phyloP scores from a whole-genome alignment of 92 coral and sea anemone species.

The Virgularia gustaviana region DNA sequence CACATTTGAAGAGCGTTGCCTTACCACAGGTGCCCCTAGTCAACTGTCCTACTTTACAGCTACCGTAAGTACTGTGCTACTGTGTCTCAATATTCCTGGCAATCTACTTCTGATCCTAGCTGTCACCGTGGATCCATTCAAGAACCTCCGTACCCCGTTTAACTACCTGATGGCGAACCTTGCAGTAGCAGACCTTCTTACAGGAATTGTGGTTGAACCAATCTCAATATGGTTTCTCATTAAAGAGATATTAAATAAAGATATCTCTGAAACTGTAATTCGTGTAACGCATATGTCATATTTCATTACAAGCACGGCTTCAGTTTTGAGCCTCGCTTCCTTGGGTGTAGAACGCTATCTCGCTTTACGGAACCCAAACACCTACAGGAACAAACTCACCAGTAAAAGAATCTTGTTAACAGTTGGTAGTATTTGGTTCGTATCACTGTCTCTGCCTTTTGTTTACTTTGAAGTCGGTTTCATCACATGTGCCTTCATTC shows the following conservation, averaged over 20 bases:
- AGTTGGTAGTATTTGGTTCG: conserved; percentile 70
- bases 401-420: conserved; percentile 65
- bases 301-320: conserved; percentile 70
- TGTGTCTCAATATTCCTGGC: conserved; percentile 65
- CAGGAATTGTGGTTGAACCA: conserved; percentile 72
- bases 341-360: conserved; percentile 76
- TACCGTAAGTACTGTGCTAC: conserved; percentile 50
- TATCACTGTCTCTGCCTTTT: conserved; percentile 68
- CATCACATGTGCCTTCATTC: conserved; percentile 64
- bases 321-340: conserved; percentile 81
- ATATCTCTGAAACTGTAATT: conserved; percentile 26
- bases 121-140: conserved; percentile 70
- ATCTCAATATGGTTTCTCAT: conserved; percentile 62
- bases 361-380: conserved; percentile 69
- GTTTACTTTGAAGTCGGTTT: conserved; percentile 68
- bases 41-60: conserved; percentile 69
- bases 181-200: conserved; percentile 73
- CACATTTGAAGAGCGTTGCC: conserved; percentile 22
- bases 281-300: conserved; percentile 50
- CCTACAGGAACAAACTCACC: conserved; percentile 64
- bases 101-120: conserved; percentile 76
- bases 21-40: conserved; percentile 56
- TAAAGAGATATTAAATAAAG: conserved; percentile 58
- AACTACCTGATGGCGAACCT: conserved; percentile 72
- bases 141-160: conserved; percentile 73